These are phyloP conservation scores for Sipha maydis DNA, from an alignment of 2,888 invertebrate species.

Conservation along the genomic window DNA sequence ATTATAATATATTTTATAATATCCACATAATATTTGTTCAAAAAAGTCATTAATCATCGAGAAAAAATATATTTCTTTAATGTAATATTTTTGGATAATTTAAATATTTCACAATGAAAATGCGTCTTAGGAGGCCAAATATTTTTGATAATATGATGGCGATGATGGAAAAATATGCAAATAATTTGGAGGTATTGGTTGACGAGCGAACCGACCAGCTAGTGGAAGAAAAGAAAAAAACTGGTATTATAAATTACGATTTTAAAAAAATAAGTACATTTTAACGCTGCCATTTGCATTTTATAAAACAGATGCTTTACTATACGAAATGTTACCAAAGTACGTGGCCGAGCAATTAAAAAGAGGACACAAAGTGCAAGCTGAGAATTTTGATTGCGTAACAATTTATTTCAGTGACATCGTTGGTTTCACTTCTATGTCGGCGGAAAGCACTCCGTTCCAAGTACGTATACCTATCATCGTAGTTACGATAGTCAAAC, in stretches of 20 bases:
- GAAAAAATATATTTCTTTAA: not conserved
- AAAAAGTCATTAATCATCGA: not conserved
- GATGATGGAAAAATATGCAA: conserved; percentile 97
- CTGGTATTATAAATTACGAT: conserved; percentile 71
- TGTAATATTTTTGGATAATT: not conserved
- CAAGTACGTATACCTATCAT: conserved; percentile 71
- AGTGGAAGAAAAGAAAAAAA: conserved; percentile 96
- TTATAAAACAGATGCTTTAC: conserved; percentile 75
- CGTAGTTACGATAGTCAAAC: not conserved
- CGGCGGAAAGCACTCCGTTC: conserved; percentile 88
- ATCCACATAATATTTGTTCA: too few relatives aligned
- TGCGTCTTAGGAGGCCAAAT: conserved; percentile 82
- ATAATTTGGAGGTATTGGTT: conserved; percentile 91
- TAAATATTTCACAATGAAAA: not conserved
- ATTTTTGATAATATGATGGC: conserved; percentile 98
- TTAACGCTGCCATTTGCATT: not conserved
- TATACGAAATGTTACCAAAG: conserved; percentile 88
- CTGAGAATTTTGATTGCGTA: conserved; percentile 89
- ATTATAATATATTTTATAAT: too few relatives aligned
- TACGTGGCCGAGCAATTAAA: conserved; percentile 94
- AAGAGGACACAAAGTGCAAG: conserved; percentile 87
- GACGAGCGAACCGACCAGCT: conserved; percentile 93
- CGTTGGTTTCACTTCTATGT: conserved; percentile 92
- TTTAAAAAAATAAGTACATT: not conserved
- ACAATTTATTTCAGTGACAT: conserved; percentile 97